A percentile compares a stretch with the other conserved stretches of the same genome.
These are phyloP conservation scores for Drosophila austrosaltans DNA, from an alignment of 2,888 invertebrate species.

Conservation along the genomic window DNA sequence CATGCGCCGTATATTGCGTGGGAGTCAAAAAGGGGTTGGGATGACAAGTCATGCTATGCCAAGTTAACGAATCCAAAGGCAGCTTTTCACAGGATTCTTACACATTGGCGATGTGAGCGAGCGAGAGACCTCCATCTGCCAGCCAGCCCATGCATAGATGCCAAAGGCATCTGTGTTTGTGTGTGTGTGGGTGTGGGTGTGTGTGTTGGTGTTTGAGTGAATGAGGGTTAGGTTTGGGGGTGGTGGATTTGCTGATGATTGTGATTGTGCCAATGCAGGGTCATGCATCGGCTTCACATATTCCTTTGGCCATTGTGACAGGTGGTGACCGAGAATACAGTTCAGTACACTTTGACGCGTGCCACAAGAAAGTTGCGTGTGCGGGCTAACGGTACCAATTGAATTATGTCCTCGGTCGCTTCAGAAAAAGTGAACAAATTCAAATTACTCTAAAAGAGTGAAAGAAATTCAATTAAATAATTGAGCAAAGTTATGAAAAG, in stretches of 20 bases:
- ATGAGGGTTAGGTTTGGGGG: conserved; percentile 21
- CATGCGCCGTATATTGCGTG: conserved; percentile 73
- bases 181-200: not conserved
- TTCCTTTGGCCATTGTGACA: conserved; percentile 76
- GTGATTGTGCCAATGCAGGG: conserved; percentile 46
- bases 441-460: not conserved
- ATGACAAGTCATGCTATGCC: conserved; percentile 71
- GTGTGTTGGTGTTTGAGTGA: not conserved
- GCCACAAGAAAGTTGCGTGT: conserved; percentile 71
- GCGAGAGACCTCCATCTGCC: conserved; percentile 49
- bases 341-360: conserved; percentile 75
- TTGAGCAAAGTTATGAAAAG: not conserved
- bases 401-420: conserved; percentile 9
- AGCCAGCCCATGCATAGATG: conserved; percentile 32
- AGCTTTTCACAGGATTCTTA: conserved; percentile 55
- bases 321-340: conserved; percentile 61
- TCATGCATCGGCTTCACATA: conserved; percentile 67
- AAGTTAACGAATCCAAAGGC: conserved; percentile 62
- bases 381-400: conserved; percentile 44
- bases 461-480: not conserved
- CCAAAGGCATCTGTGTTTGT: conserved; percentile 25
- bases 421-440: not conserved
- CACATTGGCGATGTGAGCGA: conserved; percentile 60
- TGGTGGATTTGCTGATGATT: conserved; percentile 28
- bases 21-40: conserved; percentile 50